Conservation (phyloP, 2,113 vertebrate genomes). For the Tyto alba region DNA sequence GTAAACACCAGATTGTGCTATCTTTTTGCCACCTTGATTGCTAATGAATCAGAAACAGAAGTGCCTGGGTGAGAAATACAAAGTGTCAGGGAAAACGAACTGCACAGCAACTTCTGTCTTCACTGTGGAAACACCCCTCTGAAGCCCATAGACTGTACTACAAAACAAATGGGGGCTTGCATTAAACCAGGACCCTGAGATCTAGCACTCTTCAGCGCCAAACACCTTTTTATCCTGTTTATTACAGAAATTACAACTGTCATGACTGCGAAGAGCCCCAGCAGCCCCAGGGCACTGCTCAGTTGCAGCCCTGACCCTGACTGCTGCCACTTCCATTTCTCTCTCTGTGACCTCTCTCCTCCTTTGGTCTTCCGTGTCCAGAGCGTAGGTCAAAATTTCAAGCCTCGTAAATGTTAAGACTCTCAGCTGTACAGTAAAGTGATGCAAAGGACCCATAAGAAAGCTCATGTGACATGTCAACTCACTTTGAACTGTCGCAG, state of each 20-base stretch:
- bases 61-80: neutral
- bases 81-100: neutral
- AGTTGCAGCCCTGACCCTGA: neutral
- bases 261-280: neutral
- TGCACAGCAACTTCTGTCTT: neutral
- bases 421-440: neutral
- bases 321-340: neutral
- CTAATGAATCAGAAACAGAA: slow-evolving; percentile 3
- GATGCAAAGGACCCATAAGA: neutral
- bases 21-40: neutral
- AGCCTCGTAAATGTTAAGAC: neutral
- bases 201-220: neutral
- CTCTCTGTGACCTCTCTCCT: neutral
- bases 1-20: neutral
- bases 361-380: neutral
- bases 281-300: neutral
- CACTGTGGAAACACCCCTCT: neutral
- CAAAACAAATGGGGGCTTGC: neutral
- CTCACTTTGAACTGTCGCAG: slow-evolving; percentile 1
- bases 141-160: neutral
- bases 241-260: neutral
- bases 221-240: neutral
- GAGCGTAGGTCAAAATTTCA: neutral
- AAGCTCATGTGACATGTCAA: neutral
- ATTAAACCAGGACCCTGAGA: neutral